These are phyloP conservation scores for Xiphorhynchus elegans DNA, from an alignment of 2,113 vertebrate species.

Conservation along the genomic window DNA sequence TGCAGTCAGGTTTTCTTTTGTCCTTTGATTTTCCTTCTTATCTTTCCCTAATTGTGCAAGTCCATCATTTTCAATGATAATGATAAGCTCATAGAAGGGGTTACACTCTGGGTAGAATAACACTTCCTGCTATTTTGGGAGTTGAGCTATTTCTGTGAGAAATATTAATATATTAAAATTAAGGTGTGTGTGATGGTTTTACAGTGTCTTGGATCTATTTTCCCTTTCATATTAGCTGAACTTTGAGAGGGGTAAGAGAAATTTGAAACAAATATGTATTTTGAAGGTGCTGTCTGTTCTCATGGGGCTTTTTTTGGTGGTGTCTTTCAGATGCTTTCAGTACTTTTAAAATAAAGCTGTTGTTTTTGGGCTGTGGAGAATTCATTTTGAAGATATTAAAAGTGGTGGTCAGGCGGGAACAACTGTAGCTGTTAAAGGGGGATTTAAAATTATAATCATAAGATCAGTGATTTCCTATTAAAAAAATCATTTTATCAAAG, in stretches of 20 bases:
- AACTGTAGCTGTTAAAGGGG: background rate
- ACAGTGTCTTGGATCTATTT: background rate
- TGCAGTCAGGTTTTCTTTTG: fast-evolving
- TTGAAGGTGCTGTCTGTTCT: background rate
- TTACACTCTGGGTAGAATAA: background rate
- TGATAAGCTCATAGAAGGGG: background rate
- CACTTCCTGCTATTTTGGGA: background rate
- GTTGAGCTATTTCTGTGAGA: background rate
- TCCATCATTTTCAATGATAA: background rate
- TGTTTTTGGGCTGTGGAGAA: background rate
- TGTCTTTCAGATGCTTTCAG: background rate
- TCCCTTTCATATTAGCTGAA: background rate
- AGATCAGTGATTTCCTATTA: background rate
- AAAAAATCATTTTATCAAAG: background rate
- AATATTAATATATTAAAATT: background rate
- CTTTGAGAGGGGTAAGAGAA: background rate
- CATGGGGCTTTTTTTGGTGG: background rate
- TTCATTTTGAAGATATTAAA: background rate
- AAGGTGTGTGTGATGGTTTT: background rate
- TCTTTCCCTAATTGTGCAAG: background rate
- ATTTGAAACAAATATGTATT: background rate
- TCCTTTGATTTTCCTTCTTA: background rate
- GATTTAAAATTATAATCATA: background rate
- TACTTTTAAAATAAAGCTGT: background rate
- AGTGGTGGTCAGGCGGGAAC: background rate